Base-by-base conservation (phyloP, 2,888 invertebrate genomes). In the Osedax frankpressi region DNA sequence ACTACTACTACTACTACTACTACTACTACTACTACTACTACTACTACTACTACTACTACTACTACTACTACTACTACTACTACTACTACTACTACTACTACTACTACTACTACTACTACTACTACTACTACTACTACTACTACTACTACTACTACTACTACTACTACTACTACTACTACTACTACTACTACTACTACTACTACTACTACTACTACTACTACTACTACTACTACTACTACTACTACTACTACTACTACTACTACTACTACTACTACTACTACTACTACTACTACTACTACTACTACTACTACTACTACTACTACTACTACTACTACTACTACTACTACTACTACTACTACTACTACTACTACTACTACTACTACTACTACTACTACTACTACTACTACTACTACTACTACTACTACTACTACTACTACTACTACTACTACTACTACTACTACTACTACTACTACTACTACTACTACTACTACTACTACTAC, bases 191-290 rank as follows among this genome's bases (percentile, higher is more conserved):
- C 68, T 68, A 68, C 68, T 24, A 68, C 68, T 68, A 68, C 68
- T 24, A 68, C 68, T 68, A 68, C 68, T 68, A 68, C 68, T 68
- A 68, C 68, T 68, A 68, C 68, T 24, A 68, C 68, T 68, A 68
- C 68, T 68, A 68, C 68, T 68, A 68, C 68, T 24, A 68, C 68
- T 68, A 1, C 68, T 24, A 68, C 68, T 68, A 68, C 68, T 68
- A 68, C 68, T 68, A 68, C 68, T 68, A 68, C 2, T 44, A 44
- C 44, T 44, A 44, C 44, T 44, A 65, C 26, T 1, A 65, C 26
- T 65, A 24, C 68, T 24, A 68, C 68, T 24, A 68, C 68, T 28
- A 68, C 68, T 6, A 68, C 68, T 24, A 68, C 68, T 24, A 68
- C 68, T 28, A 6, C 68, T 24, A 68, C 68, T 24, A 68, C 25